phyloP scores from a whole-genome alignment of 2,797 vertebrate species.

The Percopsis omiscomaycus region DNA sequence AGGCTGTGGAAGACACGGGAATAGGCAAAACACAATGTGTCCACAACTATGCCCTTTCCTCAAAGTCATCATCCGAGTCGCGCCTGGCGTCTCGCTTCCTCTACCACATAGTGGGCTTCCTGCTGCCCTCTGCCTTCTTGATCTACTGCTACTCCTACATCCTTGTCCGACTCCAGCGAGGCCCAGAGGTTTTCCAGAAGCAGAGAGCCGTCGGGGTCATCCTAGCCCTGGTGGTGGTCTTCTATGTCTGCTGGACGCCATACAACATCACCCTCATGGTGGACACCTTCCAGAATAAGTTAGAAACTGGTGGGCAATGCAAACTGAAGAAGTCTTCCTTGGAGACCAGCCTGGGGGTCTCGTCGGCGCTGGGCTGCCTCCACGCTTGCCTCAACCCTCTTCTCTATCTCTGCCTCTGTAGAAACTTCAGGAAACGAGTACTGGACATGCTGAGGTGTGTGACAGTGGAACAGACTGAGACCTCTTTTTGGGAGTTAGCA shows the following conservation, averaged over 20 bases:
- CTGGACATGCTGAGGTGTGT: conserved; percentile 36
- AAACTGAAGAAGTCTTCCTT: background rate
- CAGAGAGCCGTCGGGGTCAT: conserved; percentile 65
- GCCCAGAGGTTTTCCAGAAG: conserved; percentile 1
- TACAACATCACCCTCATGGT: conserved; percentile 80
- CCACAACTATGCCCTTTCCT: conserved; percentile 55
- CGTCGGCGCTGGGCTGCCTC: conserved; percentile 53
- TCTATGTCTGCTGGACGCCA: conserved; percentile 84
- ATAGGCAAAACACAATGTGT: conserved; percentile 46
- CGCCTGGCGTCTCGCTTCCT: conserved; percentile 74
- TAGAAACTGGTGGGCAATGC: background rate
- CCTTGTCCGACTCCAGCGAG: conserved; percentile 49
- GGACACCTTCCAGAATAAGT: conserved; percentile 62
- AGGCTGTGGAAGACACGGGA: background rate
- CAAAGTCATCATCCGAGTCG: conserved; percentile 27
- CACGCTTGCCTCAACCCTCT: conserved; percentile 69
- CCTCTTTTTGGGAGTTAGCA: conserved; percentile 65
- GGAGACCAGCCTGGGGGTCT: conserved; percentile 40
- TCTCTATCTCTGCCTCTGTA: conserved; percentile 62
- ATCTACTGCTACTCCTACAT: conserved; percentile 72
- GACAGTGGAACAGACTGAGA: background rate
- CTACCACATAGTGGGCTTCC: conserved; percentile 83
- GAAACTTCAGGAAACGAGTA: conserved; percentile 49
- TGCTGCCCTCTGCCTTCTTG: conserved; percentile 77
- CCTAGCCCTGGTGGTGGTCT: conserved; percentile 73